These are phyloP conservation scores for Pseudococcus longispinus DNA, from an alignment of 2,888 invertebrate genomes.

Conservation along the genomic window DNA sequence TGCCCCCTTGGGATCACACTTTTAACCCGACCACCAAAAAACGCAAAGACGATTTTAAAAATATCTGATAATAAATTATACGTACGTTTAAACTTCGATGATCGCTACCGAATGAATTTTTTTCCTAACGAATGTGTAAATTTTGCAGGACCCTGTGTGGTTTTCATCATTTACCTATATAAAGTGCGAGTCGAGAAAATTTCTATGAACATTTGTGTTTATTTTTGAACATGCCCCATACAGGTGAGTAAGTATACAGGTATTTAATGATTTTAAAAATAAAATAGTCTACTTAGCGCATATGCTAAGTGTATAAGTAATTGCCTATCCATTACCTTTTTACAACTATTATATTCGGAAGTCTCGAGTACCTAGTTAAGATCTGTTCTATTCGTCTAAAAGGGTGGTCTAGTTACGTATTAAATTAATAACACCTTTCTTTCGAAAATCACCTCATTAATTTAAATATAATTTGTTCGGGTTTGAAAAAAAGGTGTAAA, in stretches of 20 bases:
- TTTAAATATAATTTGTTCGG: conserved; percentile 13
- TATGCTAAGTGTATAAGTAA: no score
- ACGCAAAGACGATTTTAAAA: neutral
- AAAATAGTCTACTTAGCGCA: neutral
- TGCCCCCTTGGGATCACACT: conserved; percentile 48
- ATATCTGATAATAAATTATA: neutral
- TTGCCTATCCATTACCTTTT: neutral
- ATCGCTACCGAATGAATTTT: no score
- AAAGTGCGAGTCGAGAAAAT: neutral
- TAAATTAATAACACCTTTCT: conserved; percentile 9
- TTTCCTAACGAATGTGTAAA: neutral
- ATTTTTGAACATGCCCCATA: neutral
- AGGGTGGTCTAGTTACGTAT: conserved; percentile 10
- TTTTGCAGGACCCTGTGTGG: neutral
- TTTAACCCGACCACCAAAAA: conserved; percentile 45
- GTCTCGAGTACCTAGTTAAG: neutral
- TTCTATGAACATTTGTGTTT: neutral
- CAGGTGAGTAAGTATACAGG: neutral
- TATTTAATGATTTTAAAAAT: neutral
- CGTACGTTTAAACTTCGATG: neutral
- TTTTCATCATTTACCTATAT: neutral
- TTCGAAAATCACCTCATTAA: neutral
- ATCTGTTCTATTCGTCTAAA: neutral
- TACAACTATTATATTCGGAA: neutral
- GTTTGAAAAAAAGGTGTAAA: conserved; percentile 16